These are phyloP conservation scores for Eupeodes corollae DNA, from an alignment of 1,140 invertebrate genomes.

Conservation along the genomic window DNA sequence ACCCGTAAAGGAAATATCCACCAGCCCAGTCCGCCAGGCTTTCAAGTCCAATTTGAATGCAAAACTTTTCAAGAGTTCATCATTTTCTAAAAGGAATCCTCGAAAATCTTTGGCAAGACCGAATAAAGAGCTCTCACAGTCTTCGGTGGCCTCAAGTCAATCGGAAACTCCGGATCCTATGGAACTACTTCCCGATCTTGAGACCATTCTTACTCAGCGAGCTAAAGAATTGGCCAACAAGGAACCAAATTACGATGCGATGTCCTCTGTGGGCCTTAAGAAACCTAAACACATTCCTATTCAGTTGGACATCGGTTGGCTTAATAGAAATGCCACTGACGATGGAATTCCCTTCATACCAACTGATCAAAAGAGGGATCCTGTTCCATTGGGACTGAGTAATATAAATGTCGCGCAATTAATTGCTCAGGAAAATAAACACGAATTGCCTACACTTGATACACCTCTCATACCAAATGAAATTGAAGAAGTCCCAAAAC, in stretches of 20 bases:
- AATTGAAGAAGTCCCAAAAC: too few relatives aligned
- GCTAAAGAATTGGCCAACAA: slow-evolving; percentile 18
- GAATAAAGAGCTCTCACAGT: too few relatives aligned
- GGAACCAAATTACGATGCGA: background rate
- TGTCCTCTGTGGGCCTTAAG: background rate
- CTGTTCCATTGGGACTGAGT: background rate
- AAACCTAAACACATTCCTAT: background rate
- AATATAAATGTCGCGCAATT: too few relatives aligned
- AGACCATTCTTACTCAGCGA: slow-evolving; percentile 32
- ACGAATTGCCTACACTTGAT: too few relatives aligned
- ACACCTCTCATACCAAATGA: too few relatives aligned
- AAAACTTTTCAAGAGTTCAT: slow-evolving; percentile 55
- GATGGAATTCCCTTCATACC: background rate
- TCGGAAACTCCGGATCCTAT: background rate
- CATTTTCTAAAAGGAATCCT: slow-evolving; percentile 60
- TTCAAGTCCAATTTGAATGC: slow-evolving; percentile 35
- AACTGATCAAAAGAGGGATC: background rate
- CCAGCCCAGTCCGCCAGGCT: slow-evolving; percentile 38
- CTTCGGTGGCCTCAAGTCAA: background rate
- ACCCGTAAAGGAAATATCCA: slow-evolving; percentile 14
- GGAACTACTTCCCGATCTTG: slow-evolving; percentile 23
- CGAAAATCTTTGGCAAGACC: slow-evolving; percentile 46
- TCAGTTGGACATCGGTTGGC: slow-evolving; percentile 1
- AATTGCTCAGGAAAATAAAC: too few relatives aligned
- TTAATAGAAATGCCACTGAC: background rate